A percentile compares a stretch with the other conserved stretches of the same genome.
Conservation (phyloP, 2,113 vertebrate genomes). For the Festucalex cinctus region DNA sequence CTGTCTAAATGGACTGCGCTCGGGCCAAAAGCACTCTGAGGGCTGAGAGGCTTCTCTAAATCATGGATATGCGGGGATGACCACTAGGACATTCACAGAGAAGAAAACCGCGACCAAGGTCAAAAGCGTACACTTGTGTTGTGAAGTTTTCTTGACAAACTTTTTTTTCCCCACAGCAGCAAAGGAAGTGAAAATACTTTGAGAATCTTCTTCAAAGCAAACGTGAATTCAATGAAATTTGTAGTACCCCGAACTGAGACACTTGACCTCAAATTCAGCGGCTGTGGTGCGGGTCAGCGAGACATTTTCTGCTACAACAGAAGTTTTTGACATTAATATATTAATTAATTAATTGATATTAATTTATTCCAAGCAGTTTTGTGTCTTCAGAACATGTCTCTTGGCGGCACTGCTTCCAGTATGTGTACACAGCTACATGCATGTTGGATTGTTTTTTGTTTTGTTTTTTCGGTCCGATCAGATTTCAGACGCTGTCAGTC, state of each 20-base stretch:
- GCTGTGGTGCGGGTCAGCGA: too few relatives aligned
- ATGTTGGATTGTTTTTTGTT: background rate
- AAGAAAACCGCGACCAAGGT: background rate
- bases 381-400: background rate
- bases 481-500: background rate
- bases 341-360: background rate
- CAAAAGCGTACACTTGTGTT: too few relatives aligned
- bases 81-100: background rate
- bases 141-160: too few relatives aligned
- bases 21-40: constrained; percentile 15
- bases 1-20: constrained; percentile 27
- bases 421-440: too few relatives aligned
- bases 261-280: too few relatives aligned
- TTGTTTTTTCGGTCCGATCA: background rate
- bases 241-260: too few relatives aligned
- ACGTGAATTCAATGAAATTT: too few relatives aligned
- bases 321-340: background rate
- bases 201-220: too few relatives aligned
- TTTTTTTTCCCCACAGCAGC: too few relatives aligned
- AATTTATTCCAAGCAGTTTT: background rate
- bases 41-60: constrained; percentile 15
- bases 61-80: constrained; percentile 5
- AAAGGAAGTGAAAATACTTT: too few relatives aligned
- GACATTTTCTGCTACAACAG: background rate
- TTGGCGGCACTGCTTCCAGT: background rate